Percentiles rank a stretch among this genome's conserved stretches.
phyloP scores from a whole-genome alignment of 2,113 vertebrate genomes.

The Rhegmatorhina hoffmannsi region DNA sequence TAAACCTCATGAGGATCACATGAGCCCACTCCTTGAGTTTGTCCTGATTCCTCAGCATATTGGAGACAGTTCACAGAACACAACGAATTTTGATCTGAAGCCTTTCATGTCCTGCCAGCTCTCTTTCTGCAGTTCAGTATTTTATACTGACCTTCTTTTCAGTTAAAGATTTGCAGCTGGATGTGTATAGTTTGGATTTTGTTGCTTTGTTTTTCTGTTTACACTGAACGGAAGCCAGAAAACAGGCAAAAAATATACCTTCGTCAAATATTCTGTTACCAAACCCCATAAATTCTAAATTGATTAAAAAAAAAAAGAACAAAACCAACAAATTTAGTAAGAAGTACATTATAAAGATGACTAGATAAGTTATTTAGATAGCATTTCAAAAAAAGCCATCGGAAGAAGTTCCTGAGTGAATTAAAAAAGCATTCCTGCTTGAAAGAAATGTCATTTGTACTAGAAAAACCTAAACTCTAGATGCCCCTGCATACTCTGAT shows the following conservation, averaged over 20 bases:
- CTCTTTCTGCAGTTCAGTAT: not conserved
- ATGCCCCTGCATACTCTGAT: accelerated
- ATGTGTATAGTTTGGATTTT: not conserved
- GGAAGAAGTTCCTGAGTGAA: not conserved
- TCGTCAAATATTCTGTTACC: not conserved
- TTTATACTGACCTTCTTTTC: not conserved
- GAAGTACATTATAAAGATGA: not conserved
- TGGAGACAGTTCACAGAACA: not conserved
- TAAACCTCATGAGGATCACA: not conserved
- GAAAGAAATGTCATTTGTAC: not conserved
- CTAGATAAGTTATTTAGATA: not conserved
- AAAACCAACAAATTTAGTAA: not conserved
- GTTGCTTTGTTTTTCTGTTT: not conserved
- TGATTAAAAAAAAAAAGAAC: not conserved
- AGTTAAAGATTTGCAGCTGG: not conserved
- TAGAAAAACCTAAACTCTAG: not conserved
- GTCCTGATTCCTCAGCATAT: not conserved
- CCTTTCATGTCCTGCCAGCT: not conserved
- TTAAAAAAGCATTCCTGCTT: not conserved
- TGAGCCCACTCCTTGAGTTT: accelerated
- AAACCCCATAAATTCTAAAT: not conserved
- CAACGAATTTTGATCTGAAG: not conserved
- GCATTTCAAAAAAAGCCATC: not conserved
- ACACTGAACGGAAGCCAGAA: not conserved
- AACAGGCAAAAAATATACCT: not conserved